Evolutionary conservation across 2,888 invertebrate species (phyloP), one percentile per base, ranked within the genome.

Genomic region (Germaria angustata): DNA sequence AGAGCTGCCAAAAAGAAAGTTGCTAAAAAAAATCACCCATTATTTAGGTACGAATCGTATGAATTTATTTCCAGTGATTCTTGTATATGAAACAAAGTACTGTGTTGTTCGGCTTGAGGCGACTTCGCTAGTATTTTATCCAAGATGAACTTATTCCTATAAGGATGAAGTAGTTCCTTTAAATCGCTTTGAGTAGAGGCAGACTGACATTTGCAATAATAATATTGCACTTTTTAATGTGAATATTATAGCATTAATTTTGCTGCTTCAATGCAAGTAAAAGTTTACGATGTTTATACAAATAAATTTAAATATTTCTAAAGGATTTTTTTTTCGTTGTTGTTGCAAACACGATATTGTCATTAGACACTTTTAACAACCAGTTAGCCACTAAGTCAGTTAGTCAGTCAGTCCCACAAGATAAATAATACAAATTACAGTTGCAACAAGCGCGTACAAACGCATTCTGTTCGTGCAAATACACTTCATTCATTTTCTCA

Each of bases 201-300:
- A 28, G 13, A 59, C 3, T 55, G 24, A 46, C 32, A 63, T 53
- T 69, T 77, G 41, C 77, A 63, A 63, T 69, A 53, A 77, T 69
- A 69, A 61, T 77, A 59, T 77, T 77, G 83, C 72, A 59, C 2
- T 20, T 61, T 65, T 73, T 73, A 59, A 73, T 68, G 77, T 44
- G 66, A 44, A 51, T 66, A 79, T 82, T 79, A 82, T 53, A 32
- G 55, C 65, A 24, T 71, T 81, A 69, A 73, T 71, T 51, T 69
- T 59, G 41, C 51, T 65, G 49, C 36, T 44, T 13, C 63, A 65
- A 53, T 66, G 32, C 32, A 57, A 55, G 39, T 41, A 55, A 65
- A 78, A 68, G 39, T 82, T 79, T 76, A 79, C 53, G 65, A 82
- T 78, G 68, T 44, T 69, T 53, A 59, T 22, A 41, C 36, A 41